phyloP scores from a whole-genome alignment of 1,140 invertebrate species.

The Drosophila paulistorum region DNA sequence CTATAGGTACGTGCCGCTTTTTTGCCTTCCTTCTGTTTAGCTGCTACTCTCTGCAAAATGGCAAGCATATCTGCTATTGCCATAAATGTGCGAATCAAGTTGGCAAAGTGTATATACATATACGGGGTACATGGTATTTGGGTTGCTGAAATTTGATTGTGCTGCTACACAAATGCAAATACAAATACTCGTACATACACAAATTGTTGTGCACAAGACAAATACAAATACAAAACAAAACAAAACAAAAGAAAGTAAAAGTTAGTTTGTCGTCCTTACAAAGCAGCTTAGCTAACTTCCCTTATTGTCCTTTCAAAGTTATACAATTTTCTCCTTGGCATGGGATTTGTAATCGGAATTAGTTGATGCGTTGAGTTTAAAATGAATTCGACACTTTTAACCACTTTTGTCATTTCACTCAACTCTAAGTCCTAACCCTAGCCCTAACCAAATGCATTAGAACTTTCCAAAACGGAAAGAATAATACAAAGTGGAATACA shows the following conservation, averaged over 20 bases:
- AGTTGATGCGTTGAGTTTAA: slow-evolving; percentile 10
- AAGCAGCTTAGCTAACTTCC: slow-evolving; percentile 12
- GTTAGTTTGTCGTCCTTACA: slow-evolving; percentile 13
- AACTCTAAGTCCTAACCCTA: not conserved
- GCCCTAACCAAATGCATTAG: not conserved
- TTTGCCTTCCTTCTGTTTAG: not conserved
- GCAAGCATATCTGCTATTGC: not conserved
- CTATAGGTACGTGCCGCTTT: not conserved
- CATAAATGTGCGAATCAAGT: not conserved
- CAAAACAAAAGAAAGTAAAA: not conserved
- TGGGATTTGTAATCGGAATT: slow-evolving; percentile 11
- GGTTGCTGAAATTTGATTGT: slow-evolving; percentile 15
- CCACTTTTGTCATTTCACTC: not conserved
- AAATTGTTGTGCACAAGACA: slow-evolving; percentile 14
- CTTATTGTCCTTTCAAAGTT: slow-evolving; percentile 20
- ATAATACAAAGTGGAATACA: not conserved
- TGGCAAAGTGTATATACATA: not conserved
- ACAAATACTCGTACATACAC: slow-evolving; percentile 6
- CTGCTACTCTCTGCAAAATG: too few species aligned
- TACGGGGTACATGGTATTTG: not conserved
- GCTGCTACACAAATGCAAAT: slow-evolving; percentile 14
- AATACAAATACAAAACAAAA: slow-evolving; percentile 17
- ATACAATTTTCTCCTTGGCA: slow-evolving; percentile 16
- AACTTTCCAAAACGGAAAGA: not conserved
- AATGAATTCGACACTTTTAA: slow-evolving; percentile 5